Conservation (phyloP, 2,888 invertebrate genomes). For the Callyntrura guangdongensis region DNA sequence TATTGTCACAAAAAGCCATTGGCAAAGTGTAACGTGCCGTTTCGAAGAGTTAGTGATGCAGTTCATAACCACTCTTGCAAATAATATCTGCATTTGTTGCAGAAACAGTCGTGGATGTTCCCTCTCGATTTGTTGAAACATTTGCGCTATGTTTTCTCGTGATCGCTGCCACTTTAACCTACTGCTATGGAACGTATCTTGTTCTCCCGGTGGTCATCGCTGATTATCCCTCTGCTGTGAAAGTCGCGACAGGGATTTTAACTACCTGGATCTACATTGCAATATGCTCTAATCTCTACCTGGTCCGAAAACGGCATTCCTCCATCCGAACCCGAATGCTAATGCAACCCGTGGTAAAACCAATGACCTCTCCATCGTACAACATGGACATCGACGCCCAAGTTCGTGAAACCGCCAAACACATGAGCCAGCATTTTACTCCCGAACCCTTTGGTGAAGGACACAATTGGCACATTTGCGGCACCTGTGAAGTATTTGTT, state of each 20-base stretch:
- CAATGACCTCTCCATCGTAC: slow-evolving; percentile 12
- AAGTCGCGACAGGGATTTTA: not conserved
- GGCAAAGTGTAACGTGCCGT: too few relatives aligned
- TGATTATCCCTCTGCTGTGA: not conserved
- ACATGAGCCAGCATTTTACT: slow-evolving; percentile 81
- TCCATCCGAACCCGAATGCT: slow-evolving; percentile 79
- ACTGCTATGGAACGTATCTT: slow-evolving; percentile 73
- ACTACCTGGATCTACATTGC: slow-evolving; percentile 77
- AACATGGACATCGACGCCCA: slow-evolving; percentile 48
- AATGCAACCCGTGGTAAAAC: slow-evolving; percentile 72
- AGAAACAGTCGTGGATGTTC: not conserved
- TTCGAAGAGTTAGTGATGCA: too few relatives aligned
- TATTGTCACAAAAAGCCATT: too few relatives aligned
- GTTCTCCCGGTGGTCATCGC: slow-evolving; percentile 74
- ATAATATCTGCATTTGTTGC: too few relatives aligned
- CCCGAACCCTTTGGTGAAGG: slow-evolving; percentile 79
- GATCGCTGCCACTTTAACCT: slow-evolving; percentile 45
- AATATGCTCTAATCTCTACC: slow-evolving; percentile 75
- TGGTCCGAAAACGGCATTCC: slow-evolving; percentile 79
- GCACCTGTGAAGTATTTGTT: slow-evolving; percentile 82
- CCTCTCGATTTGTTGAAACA: slow-evolving; percentile 59
- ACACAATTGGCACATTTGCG: slow-evolving; percentile 83
- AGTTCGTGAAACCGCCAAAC: slow-evolving; percentile 71
- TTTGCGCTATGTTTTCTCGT: slow-evolving; percentile 65
- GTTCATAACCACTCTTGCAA: too few relatives aligned